These are phyloP conservation scores for Lycophotia porphyrea DNA, from an alignment of 2,888 invertebrate genomes.

Conservation along the genomic window DNA sequence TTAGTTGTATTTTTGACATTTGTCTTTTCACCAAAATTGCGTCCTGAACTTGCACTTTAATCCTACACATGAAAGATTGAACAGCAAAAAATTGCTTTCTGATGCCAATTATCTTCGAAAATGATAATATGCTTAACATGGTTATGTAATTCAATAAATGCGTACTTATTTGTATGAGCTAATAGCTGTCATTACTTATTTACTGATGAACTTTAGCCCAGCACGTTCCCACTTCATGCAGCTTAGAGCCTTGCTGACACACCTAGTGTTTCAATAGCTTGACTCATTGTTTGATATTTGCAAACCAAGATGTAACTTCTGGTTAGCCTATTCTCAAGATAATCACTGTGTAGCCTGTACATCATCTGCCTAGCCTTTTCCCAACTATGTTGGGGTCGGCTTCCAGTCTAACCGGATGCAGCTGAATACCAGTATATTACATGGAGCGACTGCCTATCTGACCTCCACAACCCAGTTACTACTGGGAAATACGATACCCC, in stretches of 20 bases:
- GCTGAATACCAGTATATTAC: no score
- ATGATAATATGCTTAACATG: background rate
- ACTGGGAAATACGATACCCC: no score
- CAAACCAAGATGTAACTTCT: conserved; percentile 24
- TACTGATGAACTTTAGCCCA: conserved; percentile 51
- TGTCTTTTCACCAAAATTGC: background rate
- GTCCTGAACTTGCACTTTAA: no score
- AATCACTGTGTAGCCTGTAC: background rate
- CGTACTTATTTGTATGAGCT: conserved; percentile 14
- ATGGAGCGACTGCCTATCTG: no score
- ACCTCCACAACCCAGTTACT: no score
- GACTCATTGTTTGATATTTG: conserved; percentile 52
- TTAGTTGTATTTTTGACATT: background rate
- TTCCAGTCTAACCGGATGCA: no score
- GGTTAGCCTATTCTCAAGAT: conserved; percentile 19
- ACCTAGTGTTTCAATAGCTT: conserved; percentile 47
- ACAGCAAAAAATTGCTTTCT: background rate
- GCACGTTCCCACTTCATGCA: conserved; percentile 49
- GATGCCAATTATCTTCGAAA: background rate
- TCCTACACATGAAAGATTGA: no score
- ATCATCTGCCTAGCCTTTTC: no score
- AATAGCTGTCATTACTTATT: conserved; percentile 54
- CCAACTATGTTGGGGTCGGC: no score
- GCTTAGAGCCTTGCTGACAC: conserved; percentile 47
- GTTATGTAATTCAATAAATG: conserved; percentile 26